These are phyloP conservation scores for Bicyclus anynana DNA, from an alignment of 1,140 invertebrate species.

Conservation along the genomic window DNA sequence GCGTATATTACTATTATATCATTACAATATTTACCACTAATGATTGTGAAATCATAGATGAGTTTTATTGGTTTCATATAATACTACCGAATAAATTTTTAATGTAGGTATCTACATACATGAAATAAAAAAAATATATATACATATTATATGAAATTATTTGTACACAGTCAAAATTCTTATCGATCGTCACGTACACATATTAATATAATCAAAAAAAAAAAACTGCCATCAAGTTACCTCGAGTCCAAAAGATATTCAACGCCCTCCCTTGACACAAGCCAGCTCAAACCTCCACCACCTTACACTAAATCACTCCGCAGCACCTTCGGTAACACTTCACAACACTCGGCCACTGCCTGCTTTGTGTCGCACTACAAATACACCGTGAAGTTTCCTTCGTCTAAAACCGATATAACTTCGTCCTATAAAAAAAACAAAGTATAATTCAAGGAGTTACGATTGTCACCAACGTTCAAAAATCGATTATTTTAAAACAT, in stretches of 20 bases:
- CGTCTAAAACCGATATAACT: too few species aligned
- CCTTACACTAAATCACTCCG: slow-evolving; percentile 42
- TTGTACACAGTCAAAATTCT: slow-evolving; percentile 44
- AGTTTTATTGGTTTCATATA: slow-evolving; percentile 35
- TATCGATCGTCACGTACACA: slow-evolving; percentile 34
- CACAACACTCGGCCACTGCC: slow-evolving; percentile 43
- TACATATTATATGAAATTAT: slow-evolving; percentile 19
- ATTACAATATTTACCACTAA: slow-evolving; percentile 39
- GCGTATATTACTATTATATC: slow-evolving; percentile 39
- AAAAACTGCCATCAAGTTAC: slow-evolving; percentile 31
- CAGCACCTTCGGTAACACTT: slow-evolving; percentile 61
- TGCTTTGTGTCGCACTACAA: slow-evolving; percentile 6
- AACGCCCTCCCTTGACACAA: slow-evolving; percentile 45
- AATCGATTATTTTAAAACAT: too few species aligned
- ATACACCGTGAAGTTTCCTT: too few species aligned
- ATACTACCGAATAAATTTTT: slow-evolving; percentile 35
- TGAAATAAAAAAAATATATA: slow-evolving; percentile 23
- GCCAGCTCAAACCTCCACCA: slow-evolving; percentile 32
- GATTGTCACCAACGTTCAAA: too few species aligned
- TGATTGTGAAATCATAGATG: slow-evolving; percentile 44
- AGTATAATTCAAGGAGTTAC: too few species aligned
- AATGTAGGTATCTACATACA: slow-evolving; percentile 26
- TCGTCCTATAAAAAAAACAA: too few species aligned
- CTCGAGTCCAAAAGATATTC: slow-evolving; percentile 34
- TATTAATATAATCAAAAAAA: slow-evolving; percentile 25